Conservation (phyloP, 2,888 invertebrate species). For the Dioctria rufipes region DNA sequence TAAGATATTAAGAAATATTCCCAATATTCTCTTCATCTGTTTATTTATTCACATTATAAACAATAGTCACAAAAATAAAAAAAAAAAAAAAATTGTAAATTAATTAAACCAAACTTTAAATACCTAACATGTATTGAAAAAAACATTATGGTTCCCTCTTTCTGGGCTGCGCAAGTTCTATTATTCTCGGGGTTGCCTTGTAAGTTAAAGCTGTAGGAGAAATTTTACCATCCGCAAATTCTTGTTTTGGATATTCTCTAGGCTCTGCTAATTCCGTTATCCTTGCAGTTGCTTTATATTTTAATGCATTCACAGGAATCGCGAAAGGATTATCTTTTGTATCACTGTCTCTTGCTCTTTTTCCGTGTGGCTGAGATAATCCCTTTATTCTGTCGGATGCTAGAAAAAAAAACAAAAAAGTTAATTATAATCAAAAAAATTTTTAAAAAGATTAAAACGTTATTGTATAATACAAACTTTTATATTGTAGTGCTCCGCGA, state of each 20-base stretch:
- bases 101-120: not conserved
- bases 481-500: constrained; percentile 10
- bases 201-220: constrained; percentile 73
- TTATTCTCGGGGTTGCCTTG: constrained; percentile 71
- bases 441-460: not conserved
- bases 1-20: too few relatives aligned
- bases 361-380: constrained; percentile 60
- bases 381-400: constrained; percentile 2
- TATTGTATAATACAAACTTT: not conserved
- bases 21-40: too few relatives aligned
- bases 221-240: constrained; percentile 71
- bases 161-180: constrained; percentile 72
- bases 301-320: constrained; percentile 72
- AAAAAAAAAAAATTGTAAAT: not conserved
- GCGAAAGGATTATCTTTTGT: constrained; percentile 72
- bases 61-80: not conserved
- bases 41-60: too few relatives aligned
- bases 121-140: not conserved
- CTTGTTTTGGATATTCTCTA: constrained; percentile 66
- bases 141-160: not conserved
- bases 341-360: constrained; percentile 66
- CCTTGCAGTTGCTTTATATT: constrained; percentile 71
- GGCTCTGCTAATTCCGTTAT: constrained; percentile 72
- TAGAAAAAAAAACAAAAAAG: not conserved
- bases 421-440: not conserved